A percentile compares a stretch with the other conserved stretches of the same genome.
These are phyloP conservation scores for Ormyrus labotus DNA, from an alignment of 2,888 invertebrate genomes.

Conservation along the genomic window DNA sequence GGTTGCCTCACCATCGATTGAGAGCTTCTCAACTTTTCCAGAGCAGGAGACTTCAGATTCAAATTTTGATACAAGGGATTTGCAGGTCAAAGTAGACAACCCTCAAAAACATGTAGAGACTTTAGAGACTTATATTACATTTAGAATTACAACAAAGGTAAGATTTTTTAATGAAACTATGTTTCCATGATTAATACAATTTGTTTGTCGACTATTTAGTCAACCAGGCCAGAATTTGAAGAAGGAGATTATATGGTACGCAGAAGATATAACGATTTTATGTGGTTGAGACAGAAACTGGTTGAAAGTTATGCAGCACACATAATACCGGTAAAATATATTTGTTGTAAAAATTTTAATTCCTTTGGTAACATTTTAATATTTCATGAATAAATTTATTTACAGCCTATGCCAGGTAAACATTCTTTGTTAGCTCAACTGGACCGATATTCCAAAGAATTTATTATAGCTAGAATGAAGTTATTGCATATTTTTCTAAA, in stretches of 20 bases:
- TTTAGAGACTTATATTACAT: conserved; percentile 84
- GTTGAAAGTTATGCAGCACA: conserved; percentile 82
- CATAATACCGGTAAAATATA: conserved; percentile 81
- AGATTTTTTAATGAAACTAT: conserved; percentile 30
- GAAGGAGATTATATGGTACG: conserved; percentile 82
- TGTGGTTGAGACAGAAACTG: conserved; percentile 82
- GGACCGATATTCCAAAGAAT: conserved; percentile 84
- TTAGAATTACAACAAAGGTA: conserved; percentile 82
- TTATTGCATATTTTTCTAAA: conserved; percentile 82
- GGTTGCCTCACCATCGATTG: conserved; percentile 80
- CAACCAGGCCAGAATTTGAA: conserved; percentile 80
- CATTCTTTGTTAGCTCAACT: conserved; percentile 82
- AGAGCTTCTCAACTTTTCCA: conserved; percentile 80
- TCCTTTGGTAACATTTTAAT: conserved; percentile 34
- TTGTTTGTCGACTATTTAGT: conserved; percentile 71
- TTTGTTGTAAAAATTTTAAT: conserved; percentile 8
- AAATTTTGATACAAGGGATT: conserved; percentile 78
- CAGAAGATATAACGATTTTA: conserved; percentile 84
- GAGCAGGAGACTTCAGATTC: conserved; percentile 79
- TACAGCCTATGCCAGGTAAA: conserved; percentile 83
- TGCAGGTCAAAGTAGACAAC: conserved; percentile 83
- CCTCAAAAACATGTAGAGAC: conserved; percentile 85
- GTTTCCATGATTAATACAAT: not conserved
- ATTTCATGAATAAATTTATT: conserved; percentile 51
- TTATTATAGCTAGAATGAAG: conserved; percentile 82